Conservation (phyloP, 2,113 vertebrate genomes). For the Riparia riparia region DNA sequence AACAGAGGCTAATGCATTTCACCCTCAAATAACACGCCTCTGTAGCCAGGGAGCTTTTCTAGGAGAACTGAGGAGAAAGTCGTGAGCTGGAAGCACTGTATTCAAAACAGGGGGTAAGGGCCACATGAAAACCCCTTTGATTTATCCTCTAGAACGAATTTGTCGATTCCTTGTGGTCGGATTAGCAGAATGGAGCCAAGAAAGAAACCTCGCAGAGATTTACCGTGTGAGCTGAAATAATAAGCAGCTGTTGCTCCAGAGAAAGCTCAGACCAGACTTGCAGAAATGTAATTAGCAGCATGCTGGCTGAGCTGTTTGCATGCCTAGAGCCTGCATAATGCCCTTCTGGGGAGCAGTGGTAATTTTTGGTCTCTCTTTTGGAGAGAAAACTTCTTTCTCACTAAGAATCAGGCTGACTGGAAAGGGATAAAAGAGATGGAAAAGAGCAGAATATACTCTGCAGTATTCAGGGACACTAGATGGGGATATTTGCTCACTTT, state of each 20-base stretch:
- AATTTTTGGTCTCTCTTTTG: background rate
- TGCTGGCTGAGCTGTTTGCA: background rate
- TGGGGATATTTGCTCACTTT: slow-evolving; percentile 75
- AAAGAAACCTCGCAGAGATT: background rate
- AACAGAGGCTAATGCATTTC: slow-evolving; percentile 57
- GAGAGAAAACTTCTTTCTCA: background rate
- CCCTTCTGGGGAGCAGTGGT: background rate
- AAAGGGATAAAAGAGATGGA: background rate
- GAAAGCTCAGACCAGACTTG: background rate
- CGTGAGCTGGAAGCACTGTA: background rate
- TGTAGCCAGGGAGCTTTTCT: slow-evolving; percentile 47
- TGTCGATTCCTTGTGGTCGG: background rate
- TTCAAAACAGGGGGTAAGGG: background rate
- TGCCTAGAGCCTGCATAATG: background rate
- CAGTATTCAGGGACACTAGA: slow-evolving; percentile 60
- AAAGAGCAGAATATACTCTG: background rate
- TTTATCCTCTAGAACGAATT: slow-evolving; percentile 35
- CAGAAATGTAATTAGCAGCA: background rate
- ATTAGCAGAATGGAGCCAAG: slow-evolving; percentile 5
- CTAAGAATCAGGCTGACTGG: background rate
- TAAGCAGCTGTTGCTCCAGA: slow-evolving; percentile 22
- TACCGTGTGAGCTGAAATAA: background rate
- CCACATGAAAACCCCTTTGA: background rate
- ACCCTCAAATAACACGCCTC: slow-evolving; percentile 26
- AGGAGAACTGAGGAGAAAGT: slow-evolving; percentile 9